A percentile compares a stretch with the other conserved stretches of the same genome.
Conservation (phyloP, 2,888 invertebrate genomes). For the Ectropis crepuscularia region DNA sequence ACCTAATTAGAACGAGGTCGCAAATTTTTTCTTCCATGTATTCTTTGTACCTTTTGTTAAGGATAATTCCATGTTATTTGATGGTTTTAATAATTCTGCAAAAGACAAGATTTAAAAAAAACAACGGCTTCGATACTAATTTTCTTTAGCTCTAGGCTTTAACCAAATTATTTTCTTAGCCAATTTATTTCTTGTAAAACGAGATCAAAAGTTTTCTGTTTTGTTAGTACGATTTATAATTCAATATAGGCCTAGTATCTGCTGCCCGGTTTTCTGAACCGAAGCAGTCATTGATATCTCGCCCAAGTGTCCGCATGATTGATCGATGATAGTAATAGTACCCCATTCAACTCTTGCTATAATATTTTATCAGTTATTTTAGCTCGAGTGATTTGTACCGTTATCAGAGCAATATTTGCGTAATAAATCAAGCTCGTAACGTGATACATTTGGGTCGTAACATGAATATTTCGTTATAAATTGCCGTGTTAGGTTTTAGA, state of each 20-base stretch:
- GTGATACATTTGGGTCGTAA: slow-evolving; percentile 37
- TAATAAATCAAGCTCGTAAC: slow-evolving; percentile 42
- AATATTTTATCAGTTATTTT: slow-evolving; percentile 56
- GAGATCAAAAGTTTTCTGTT: slow-evolving; percentile 9
- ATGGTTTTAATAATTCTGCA: no score
- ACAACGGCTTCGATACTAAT: no score
- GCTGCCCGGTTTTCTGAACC: slow-evolving; percentile 27
- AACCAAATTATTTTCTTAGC: slow-evolving; percentile 12
- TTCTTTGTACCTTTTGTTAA: no score
- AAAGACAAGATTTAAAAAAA: no score
- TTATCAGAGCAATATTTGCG: slow-evolving; percentile 39
- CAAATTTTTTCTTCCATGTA: no score
- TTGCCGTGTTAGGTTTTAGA: slow-evolving; percentile 38
- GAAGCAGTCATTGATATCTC: slow-evolving; percentile 54
- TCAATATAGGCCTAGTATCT: slow-evolving; percentile 51
- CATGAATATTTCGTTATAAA: slow-evolving; percentile 41
- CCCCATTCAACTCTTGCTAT: slow-evolving; percentile 50
- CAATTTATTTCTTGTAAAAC: slow-evolving; percentile 8
- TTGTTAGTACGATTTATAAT: slow-evolving; percentile 40
- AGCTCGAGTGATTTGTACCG: slow-evolving; percentile 50
- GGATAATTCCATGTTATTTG: no score
- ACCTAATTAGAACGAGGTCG: no score
- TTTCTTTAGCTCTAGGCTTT: neutral
- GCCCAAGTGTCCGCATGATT: slow-evolving; percentile 67
- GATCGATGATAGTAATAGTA: slow-evolving; percentile 55